Evolutionary conservation across 2,797 vertebrate species (phyloP), one percentile per base, ranked within the genome.

Genomic region (Onychomys arenicola): DNA sequence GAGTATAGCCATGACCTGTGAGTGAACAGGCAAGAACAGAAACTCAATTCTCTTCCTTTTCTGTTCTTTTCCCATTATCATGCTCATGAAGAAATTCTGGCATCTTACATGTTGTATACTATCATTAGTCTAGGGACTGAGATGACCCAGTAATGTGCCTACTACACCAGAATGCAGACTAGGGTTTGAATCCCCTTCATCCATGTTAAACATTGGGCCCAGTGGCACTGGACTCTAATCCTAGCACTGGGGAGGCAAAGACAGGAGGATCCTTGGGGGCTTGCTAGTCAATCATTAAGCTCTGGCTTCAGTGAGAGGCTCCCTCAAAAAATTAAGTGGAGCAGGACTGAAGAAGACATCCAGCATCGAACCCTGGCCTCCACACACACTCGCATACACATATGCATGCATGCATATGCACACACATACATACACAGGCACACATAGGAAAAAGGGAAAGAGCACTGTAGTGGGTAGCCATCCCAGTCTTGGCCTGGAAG

Each of bases 11-110:
- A 75, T 12, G 6, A 63, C 34, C 13, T 67, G 5, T 92, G 8
- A 88, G 86, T 10, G 32, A 75, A 67, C 34, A 95, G 87, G 46
- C n/a, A 77, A 89, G 49, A 32, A 49, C 52, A 78, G 90, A 88
- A 90, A 93, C 40, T 75, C 14, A 89, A 80, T 21, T 34, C 17
- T 85, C 46, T 86, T 59, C 2, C 77, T 93, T 84, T 78, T 71
- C 71, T 10, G 2, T 34, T 93, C 55, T 65, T 92, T 92, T 92
- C 46, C 67, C 37, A 76, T 83, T 75, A 80, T 43, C 6, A 21
- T 65, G 19, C 10, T 71, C 46, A 86, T 43, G 32, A 49, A 84
- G 27, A 43, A 40, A 81, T 21, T 91, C 11, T 73, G 63, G 80
- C 21, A 84, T 57, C 46, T 78, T 71, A 8, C 7, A 57, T 78